Base-by-base conservation (phyloP, 1,140 invertebrate species). In the Apis florea region DNA sequence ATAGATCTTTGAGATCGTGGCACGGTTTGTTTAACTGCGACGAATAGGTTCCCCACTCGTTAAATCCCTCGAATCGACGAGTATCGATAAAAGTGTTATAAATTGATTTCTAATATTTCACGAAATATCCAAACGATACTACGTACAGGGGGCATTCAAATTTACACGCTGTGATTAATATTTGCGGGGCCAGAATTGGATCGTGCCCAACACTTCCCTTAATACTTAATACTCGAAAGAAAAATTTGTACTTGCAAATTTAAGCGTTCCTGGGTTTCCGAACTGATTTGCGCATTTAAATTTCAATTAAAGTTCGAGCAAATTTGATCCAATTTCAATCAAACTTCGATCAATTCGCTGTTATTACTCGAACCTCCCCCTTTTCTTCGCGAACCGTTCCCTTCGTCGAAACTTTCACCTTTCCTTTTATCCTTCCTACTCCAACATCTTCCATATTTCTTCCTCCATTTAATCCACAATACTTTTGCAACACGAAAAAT, bases 261-360 rank as follows among this genome's bases (percentile, higher is more conserved):
- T 24, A n/a, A 77, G 24, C 51, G n/a, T 54, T 77, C 47, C 26
- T 31, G 6, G n/a, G n/a, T 12, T 47, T 19, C 53, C 12, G 31
- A 54, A 40, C 51, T 49, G 75, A 58, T 19, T 40, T 58, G 24
- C 13, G 13, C 17, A 47, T 77, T 77, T 24, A 58, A 77, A 54
- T 54, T 68, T 77, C 75, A 68, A 68, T 77, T 68, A 77, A 77
- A 67, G 53, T 56, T 67, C 31, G n/a, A 68, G 49, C 17, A 40
- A 47, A 68, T 68, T 53, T 64, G 59, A 51, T 75, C 49, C 19
- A 64, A 31, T 75, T 75, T 53, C 31, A 75, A 75, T 64, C 40
- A 31, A 64, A 75, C 19, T 75, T 75, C 59, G 64, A 75, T 64
- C 73, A 59, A 19, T 21, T 47, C 31, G 21, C 63, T n/a, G 12